Evolutionary conservation across 2,113 vertebrate genomes (phyloP), one percentile per base, ranked within the genome.

Genomic region (Prolemur simus): DNA sequence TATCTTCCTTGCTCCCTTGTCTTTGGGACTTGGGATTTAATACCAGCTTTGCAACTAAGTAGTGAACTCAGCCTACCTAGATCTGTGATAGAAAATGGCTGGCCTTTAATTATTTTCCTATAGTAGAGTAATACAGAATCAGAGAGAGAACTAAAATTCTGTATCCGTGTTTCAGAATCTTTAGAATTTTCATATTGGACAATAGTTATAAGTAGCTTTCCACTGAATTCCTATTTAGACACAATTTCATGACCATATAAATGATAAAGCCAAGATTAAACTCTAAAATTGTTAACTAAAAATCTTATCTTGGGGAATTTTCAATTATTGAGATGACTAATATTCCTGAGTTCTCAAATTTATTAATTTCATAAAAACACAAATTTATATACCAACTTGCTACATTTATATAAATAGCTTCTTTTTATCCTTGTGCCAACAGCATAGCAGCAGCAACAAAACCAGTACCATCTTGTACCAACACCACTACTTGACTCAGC

Each of bases 91-190:
- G 54, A 58, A 95, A 39, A 88, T 66, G 18, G 60, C 1, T 96
- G 39, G 78, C 63, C n/a, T 83, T 78, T 2, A 89, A 73, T 87
- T 93, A 96, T 15, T 95, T 91, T 91, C 60, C 86, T 88, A 73
- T 5, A 77, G 14, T 49, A 89, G 66, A 92, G 60, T 66, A 94
- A 76, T 66, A 87, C 11, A 94, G 81, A 77, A 86, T 66, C 60
- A 95, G 64, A 92, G 17, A 88, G 15, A 87, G 13, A 77, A 89
- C 4, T 74, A 74, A 96, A 96, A 92, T 92, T 95, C 80, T 84
- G 32, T 73, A 86, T 39, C 39, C 0, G 25, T 83, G 52, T 66
- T 91, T 91, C 34, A 92, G 60, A 82, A 73, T 96, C 69, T 77
- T 87, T 39, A 87, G 47, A 89, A 87, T 89, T 89, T 95, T 89